Percentiles rank a stretch among this genome's conserved stretches.
Conservation (phyloP, 2,113 vertebrate genomes). For the Chitala chitala region DNA sequence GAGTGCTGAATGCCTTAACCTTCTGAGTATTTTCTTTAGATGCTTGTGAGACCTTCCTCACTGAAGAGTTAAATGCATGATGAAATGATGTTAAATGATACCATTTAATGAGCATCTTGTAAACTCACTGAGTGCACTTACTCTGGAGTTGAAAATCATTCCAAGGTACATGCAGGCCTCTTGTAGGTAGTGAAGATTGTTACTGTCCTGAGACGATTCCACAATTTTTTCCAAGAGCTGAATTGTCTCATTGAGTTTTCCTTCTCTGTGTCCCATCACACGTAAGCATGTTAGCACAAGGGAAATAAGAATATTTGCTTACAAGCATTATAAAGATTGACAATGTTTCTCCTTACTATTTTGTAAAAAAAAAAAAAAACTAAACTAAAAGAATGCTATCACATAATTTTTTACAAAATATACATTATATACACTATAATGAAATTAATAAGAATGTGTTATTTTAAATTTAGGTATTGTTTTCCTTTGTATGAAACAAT, state of each 20-base stretch:
- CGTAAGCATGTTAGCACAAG: not conserved
- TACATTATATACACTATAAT: not conserved
- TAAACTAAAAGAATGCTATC: not conserved
- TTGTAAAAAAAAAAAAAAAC: slow-evolving; percentile 16
- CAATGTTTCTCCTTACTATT: too few species aligned
- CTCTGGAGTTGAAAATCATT: slow-evolving; percentile 38
- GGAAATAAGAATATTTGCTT: not conserved
- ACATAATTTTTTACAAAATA: not conserved
- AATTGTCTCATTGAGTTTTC: slow-evolving; percentile 37
- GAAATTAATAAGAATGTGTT: too few species aligned
- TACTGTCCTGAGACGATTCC: slow-evolving; percentile 31
- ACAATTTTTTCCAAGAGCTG: slow-evolving; percentile 45
- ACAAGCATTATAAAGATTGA: not conserved
- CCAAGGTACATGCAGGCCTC: slow-evolving; percentile 48
- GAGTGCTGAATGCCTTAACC: too few species aligned
- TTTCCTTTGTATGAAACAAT: too few species aligned
- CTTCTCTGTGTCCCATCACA: slow-evolving; percentile 42
- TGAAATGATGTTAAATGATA: too few species aligned
- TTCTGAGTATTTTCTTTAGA: too few species aligned
- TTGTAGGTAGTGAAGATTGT: slow-evolving; percentile 28
- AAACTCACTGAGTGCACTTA: slow-evolving; percentile 30
- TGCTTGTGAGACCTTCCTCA: too few species aligned
- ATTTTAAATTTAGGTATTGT: too few species aligned
- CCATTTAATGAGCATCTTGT: too few species aligned
- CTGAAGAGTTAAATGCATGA: too few species aligned